Evolutionary conservation across 2,797 vertebrate genomes (phyloP), one percentile per base, ranked within the genome.

Genomic region (Enteromius treurensis): DNA sequence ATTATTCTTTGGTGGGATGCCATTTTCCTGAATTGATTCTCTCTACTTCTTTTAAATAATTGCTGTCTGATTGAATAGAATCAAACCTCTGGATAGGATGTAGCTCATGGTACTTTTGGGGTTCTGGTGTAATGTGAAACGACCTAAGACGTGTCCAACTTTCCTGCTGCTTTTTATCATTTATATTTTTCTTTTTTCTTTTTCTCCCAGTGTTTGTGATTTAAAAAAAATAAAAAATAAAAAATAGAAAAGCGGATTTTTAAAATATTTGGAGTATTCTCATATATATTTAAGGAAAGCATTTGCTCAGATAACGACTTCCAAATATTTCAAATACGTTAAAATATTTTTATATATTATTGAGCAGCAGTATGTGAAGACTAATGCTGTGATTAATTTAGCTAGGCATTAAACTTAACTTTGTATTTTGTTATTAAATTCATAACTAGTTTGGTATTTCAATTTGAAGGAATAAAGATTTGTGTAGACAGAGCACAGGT

Each of bases 1-100:
- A 93, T 95, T 93, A 94, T 95, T 92, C 91, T 95, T 93, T 91
- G 89, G 92, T 89, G 89, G 90, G 88, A 91, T 92, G 90, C 90
- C 81, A 77, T 92, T 91, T 92, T 90, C 86, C 86, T 81, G 89
- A 90, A 91, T 93, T 91, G 88, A 92, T 95, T 92, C 89, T 83
- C 88, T 88, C 81, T 62, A 71, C 81, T 91, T 89, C 90, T 90
- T 15, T 90, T 91, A 88, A 84, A 89, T 91, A 94, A 94, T 93
- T 92, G 89, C 90, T 92, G 89, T 93, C 91, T 87, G 84, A 85
- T 91, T 93, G 90, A 94, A 91, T 88, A 87, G 88, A 84, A 89
- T 89, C 92, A 77, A 91, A 91, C 90, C 90, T 89, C 88, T 90
- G 90, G 92, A 91, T 60, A 91, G 88, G 87, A 86, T 86, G 82